phyloP scores from a whole-genome alignment of 2,888 invertebrate genomes.

The Mesochorus sp. region DNA sequence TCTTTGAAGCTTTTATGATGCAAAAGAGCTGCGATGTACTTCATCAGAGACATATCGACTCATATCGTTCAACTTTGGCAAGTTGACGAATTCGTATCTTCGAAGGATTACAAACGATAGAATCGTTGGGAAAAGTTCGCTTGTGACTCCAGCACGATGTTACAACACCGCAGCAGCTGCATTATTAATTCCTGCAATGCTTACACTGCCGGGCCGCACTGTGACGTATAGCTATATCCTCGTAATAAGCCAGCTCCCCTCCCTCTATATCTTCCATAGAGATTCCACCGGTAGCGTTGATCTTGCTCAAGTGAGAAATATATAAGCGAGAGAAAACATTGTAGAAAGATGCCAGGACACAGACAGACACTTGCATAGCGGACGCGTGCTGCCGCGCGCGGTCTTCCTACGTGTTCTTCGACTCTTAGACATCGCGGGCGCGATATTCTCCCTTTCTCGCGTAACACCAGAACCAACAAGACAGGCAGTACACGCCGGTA shows the following conservation, averaged over 20 bases:
- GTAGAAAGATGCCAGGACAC: background rate
- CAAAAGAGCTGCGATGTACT: too few species aligned
- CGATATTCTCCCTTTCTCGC: slow-evolving; percentile 25
- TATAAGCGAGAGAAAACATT: slow-evolving; percentile 3
- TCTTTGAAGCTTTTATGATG: too few species aligned
- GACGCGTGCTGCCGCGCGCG: slow-evolving; percentile 31
- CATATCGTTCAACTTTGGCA: too few species aligned
- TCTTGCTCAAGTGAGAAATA: background rate
- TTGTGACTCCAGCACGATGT: background rate
- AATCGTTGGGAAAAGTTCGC: background rate
- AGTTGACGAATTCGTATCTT: too few species aligned
- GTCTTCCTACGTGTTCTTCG: slow-evolving; percentile 1
- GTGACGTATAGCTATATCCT: slow-evolving; percentile 23
- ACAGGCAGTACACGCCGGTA: slow-evolving; percentile 9
- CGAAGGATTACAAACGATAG: too few species aligned
- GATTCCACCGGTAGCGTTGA: slow-evolving; percentile 28
- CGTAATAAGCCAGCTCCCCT: background rate
- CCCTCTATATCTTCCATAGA: too few species aligned
- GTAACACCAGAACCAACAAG: slow-evolving; percentile 34
- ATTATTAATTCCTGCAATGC: slow-evolving; percentile 37
- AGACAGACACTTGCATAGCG: background rate
- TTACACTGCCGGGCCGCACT: slow-evolving; percentile 3
- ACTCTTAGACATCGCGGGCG: background rate
- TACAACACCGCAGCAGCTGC: slow-evolving; percentile 4
- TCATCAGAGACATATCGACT: too few species aligned